Percentiles rank a stretch among this genome's conserved stretches.
phyloP scores from a whole-genome alignment of 2,888 invertebrate genomes.

The Macrosiphum euphorbiae region DNA sequence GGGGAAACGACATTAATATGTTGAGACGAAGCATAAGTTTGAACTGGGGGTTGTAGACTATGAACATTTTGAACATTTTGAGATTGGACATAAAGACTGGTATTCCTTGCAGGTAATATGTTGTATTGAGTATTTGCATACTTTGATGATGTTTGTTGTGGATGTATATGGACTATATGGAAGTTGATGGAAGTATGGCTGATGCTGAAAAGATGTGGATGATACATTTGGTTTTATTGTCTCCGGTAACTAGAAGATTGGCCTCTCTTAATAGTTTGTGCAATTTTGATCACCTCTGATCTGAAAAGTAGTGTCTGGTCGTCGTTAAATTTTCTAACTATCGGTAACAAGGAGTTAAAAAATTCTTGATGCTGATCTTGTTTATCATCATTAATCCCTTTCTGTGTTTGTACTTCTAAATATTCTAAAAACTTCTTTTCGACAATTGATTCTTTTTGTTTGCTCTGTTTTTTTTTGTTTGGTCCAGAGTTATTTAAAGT shows the following conservation, averaged over 20 bases:
- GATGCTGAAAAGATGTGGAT: background rate
- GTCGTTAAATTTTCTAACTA: background rate
- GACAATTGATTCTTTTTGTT: too few relatives aligned
- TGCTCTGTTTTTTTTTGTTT: too few relatives aligned
- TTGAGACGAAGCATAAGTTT: slow-evolving; percentile 22
- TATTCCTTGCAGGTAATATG: background rate
- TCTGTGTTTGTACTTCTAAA: background rate
- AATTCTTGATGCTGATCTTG: background rate
- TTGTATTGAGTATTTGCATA: background rate
- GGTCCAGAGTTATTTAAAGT: background rate
- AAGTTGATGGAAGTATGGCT: background rate
- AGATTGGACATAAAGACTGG: background rate
- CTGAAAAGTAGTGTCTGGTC: slow-evolving; percentile 6
- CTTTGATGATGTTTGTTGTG: slow-evolving; percentile 12
- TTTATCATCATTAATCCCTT: background rate
- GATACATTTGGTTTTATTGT: background rate
- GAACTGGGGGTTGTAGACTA: background rate
- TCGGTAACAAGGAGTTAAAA: slow-evolving; percentile 17
- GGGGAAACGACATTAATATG: slow-evolving; percentile 16
- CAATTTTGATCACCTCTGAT: background rate
- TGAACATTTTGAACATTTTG: slow-evolving; percentile 11
- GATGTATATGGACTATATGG: background rate
- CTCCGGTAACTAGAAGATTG: background rate
- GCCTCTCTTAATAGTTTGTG: background rate
- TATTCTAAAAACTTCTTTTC: background rate